phyloP scores from a whole-genome alignment of 2,888 invertebrate genomes.

The Ectropis crepuscularia region DNA sequence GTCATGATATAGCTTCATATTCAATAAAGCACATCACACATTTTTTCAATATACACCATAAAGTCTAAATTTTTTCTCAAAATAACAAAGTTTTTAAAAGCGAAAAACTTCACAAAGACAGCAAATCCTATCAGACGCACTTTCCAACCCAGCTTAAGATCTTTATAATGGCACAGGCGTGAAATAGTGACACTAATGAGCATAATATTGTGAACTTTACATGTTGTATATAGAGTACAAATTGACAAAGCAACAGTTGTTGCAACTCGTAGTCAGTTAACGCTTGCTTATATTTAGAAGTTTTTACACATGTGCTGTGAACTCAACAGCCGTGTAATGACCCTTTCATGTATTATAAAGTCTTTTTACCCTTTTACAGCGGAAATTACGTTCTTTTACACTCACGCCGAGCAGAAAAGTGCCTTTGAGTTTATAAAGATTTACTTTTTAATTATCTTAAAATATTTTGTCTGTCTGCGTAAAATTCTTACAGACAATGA shows the following conservation, averaged over 20 bases:
- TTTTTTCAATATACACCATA: too few species aligned
- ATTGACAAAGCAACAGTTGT: slow-evolving; percentile 12
- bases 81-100: neutral
- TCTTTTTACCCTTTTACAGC: slow-evolving; percentile 69
- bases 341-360: slow-evolving; percentile 75
- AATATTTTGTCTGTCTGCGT: slow-evolving; percentile 21
- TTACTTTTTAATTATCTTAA: slow-evolving; percentile 44
- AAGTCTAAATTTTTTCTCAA: too few species aligned
- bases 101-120: slow-evolving; percentile 4
- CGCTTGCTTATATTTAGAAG: slow-evolving; percentile 54
- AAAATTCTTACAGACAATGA: slow-evolving; percentile 12
- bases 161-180: slow-evolving; percentile 2
- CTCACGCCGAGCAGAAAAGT: slow-evolving; percentile 69
- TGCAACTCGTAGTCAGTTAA: slow-evolving; percentile 26
- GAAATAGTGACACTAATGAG: neutral
- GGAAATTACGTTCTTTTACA: slow-evolving; percentile 72
- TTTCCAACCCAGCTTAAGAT: slow-evolving; percentile 12
- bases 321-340: slow-evolving; percentile 76
- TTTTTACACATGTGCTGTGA: slow-evolving; percentile 72
- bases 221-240: slow-evolving; percentile 18
- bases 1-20: neutral
- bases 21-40: too few species aligned
- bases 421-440: slow-evolving; percentile 61
- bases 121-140: slow-evolving; percentile 17
- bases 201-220: slow-evolving; percentile 23